A percentile compares a stretch with the other conserved stretches of the same genome.
Evolutionary conservation across 2,797 vertebrate species (phyloP).

Genomic region (Coccyzus lansbergi): DNA sequence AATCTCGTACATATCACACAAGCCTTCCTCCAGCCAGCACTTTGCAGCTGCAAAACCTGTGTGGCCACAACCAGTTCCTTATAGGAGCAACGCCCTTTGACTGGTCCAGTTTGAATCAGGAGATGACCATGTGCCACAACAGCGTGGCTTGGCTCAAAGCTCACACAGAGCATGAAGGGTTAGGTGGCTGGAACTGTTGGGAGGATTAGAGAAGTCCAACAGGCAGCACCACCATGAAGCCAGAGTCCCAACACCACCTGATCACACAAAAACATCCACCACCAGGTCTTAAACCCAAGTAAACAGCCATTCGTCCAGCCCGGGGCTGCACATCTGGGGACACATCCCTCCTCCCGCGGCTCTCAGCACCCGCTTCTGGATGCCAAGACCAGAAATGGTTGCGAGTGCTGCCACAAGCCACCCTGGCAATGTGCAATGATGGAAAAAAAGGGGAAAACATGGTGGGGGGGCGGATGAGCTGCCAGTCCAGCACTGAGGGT

Average conservation of each 20-base stretch:
- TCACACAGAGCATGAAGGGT: not conserved
- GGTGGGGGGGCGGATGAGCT: no score
- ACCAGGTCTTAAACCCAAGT: not conserved
- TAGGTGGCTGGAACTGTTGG: accelerated
- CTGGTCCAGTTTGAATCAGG: not conserved
- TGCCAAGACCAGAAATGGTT: not conserved
- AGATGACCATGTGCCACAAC: not conserved
- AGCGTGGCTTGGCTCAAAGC: not conserved
- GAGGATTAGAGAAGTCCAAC: not conserved
- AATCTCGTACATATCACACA: accelerated
- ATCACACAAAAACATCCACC: not conserved
- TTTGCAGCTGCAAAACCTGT: not conserved
- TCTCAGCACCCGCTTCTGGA: accelerated
- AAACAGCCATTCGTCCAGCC: not conserved
- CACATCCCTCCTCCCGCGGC: not conserved
- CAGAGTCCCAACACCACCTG: not conserved
- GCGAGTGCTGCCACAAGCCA: not conserved
- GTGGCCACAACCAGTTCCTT: not conserved
- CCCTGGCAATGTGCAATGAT: accelerated
- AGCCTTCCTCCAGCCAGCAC: not conserved
- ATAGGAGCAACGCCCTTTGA: not conserved
- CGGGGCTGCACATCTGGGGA: accelerated
- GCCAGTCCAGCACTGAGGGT: accelerated
- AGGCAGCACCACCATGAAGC: not conserved
- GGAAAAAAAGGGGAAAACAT: not conserved